Percentiles rank a stretch among this genome's conserved stretches.
These are phyloP conservation scores for Clupea harengus DNA, from an alignment of 2,113 vertebrate genomes.

Conservation along the genomic window DNA sequence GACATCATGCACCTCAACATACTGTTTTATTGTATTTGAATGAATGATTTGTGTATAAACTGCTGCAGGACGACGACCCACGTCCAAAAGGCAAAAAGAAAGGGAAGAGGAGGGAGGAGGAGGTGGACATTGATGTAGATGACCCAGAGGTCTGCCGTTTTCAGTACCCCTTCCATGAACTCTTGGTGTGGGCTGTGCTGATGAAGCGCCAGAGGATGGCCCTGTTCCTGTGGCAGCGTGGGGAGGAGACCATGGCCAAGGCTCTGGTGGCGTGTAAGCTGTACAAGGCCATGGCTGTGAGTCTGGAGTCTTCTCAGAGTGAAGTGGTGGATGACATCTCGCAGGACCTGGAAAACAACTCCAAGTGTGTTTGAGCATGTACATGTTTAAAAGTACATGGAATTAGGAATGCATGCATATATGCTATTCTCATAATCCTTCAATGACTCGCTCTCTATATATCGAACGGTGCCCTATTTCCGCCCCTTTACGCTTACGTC, in stretches of 20 bases:
- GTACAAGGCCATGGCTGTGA: slow-evolving; percentile 94
- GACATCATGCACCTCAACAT: background rate
- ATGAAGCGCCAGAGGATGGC: slow-evolving; percentile 97
- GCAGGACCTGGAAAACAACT: slow-evolving; percentile 96
- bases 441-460: no score
- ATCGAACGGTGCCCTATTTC: no score
- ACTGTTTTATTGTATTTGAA: background rate
- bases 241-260: slow-evolving; percentile 95
- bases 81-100: slow-evolving; percentile 88
- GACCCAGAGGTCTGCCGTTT: slow-evolving; percentile 93
- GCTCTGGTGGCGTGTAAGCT: slow-evolving; percentile 96
- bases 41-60: background rate
- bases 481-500: no score
- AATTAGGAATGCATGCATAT: background rate
- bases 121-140: slow-evolving; percentile 87
- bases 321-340: slow-evolving; percentile 97
- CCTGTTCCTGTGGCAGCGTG: slow-evolving; percentile 92
- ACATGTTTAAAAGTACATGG: background rate
- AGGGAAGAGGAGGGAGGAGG: slow-evolving; percentile 91
- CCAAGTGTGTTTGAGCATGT: slow-evolving; percentile 78
- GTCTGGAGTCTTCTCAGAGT: slow-evolving; percentile 93
- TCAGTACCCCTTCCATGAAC: slow-evolving; percentile 90
- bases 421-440: no score
- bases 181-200: slow-evolving; percentile 95
- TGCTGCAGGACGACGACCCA: slow-evolving; percentile 91